Conservation (phyloP, 1,140 invertebrate species). For the Apis mellifera region Amel_HAv3.1 CM009936.2:9195501-9196000, state of each 20-base stretch:
- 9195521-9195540: constrained; percentile 91
- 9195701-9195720: constrained; percentile 96
- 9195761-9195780: constrained; percentile 43
- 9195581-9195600: constrained; percentile 94
- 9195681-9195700: constrained; percentile 95
- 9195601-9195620: constrained; percentile 96
- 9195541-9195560: constrained; percentile 94
- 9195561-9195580: constrained; percentile 96
- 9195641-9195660: constrained; percentile 94
- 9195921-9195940: too few species aligned
- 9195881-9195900: too few species aligned
- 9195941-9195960: neutral
- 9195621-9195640: constrained; percentile 97
- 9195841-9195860: too few species aligned
- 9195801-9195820: too few species aligned
- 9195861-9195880: too few species aligned
- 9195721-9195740: constrained; percentile 96
- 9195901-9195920: too few species aligned
- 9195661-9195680: constrained; percentile 96
- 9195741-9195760: constrained; percentile 97
- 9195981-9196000: neutral
- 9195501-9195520: constrained; percentile 89
- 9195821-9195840: too few species aligned
- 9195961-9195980: neutral
- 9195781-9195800: too few species aligned